A percentile compares a stretch with the other conserved stretches of the same genome.
Evolutionary conservation across 1,140 invertebrate species (phyloP).

Genomic region (Adoxophyes honmai): DNA sequence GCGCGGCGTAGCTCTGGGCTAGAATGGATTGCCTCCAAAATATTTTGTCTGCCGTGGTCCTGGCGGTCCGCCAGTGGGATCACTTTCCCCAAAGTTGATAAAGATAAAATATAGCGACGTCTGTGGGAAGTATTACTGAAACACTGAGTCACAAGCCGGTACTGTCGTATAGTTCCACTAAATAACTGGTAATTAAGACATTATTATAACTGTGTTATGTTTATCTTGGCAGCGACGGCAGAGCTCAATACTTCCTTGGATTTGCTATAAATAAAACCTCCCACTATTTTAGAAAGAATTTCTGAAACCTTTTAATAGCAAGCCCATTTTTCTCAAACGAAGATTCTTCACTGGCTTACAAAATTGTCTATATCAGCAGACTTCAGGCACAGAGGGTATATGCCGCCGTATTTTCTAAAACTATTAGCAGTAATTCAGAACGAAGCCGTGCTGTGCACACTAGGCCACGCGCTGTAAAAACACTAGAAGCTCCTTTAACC

Average conservation of each 20-base stretch:
- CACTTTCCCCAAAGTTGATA: conserved; percentile 54
- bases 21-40: conserved; percentile 61
- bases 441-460: background rate
- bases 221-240: conserved; percentile 6
- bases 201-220: conserved; percentile 15
- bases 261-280: too few species aligned
- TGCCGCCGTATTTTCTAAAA: conserved; percentile 6
- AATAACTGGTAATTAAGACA: conserved; percentile 23
- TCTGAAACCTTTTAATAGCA: too few species aligned
- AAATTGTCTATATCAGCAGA: conserved; percentile 5
- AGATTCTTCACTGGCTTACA: background rate
- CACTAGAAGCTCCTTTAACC: background rate
- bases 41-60: conserved; percentile 62
- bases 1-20: conserved; percentile 25
- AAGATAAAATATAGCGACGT: background rate
- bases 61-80: conserved; percentile 60
- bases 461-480: background rate
- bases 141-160: too few species aligned
- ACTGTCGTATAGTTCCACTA: too few species aligned
- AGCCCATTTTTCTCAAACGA: too few species aligned
- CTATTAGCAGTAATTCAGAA: conserved; percentile 16
- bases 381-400: conserved; percentile 7
- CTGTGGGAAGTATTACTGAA: conserved; percentile 5
- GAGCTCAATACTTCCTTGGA: background rate
- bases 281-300: too few species aligned